Evolutionary conservation across 2,888 invertebrate species (phyloP).

Genomic region (Drosophila glabriapex): DNA sequence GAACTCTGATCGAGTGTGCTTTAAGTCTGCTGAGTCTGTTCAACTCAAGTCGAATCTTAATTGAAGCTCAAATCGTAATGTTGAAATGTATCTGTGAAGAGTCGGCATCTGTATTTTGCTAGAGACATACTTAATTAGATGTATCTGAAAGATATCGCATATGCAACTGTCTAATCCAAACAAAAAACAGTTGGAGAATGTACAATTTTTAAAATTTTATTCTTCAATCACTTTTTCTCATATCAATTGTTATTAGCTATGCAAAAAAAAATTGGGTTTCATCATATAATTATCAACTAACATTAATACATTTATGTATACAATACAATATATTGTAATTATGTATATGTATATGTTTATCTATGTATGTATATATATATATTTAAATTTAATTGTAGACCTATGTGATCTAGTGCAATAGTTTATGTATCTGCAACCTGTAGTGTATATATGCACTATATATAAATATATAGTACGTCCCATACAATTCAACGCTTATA

Average conservation of each 20-base stretch:
- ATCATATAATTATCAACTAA: conserved; percentile 63
- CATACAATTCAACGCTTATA: conserved; percentile 52
- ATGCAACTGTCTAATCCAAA: too few species aligned
- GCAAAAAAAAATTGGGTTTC: conserved; percentile 62
- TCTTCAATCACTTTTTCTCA: conserved; percentile 75
- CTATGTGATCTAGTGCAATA: conserved; percentile 56
- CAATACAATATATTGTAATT: conserved; percentile 9
- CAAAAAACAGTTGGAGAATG: neutral
- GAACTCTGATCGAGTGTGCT: neutral
- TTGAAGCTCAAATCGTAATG: neutral
- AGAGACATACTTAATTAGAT: neutral
- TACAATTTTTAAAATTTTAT: conserved; percentile 70
- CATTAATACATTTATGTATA: conserved; percentile 63
- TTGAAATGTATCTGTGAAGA: neutral
- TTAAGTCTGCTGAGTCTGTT: neutral
- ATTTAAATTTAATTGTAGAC: conserved; percentile 35
- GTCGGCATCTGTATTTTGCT: neutral
- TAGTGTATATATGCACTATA: conserved; percentile 17
- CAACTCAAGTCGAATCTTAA: neutral
- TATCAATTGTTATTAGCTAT: conserved; percentile 76
- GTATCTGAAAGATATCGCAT: neutral
- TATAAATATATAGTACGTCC: conserved; percentile 5
- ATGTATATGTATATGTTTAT: conserved; percentile 34
- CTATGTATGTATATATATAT: conserved; percentile 33
- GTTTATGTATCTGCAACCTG: conserved; percentile 59